Evolutionary conservation across 2,113 vertebrate species (phyloP), one percentile per base, ranked within the genome.

Genomic region (Austrofundulus limnaeus): DNA sequence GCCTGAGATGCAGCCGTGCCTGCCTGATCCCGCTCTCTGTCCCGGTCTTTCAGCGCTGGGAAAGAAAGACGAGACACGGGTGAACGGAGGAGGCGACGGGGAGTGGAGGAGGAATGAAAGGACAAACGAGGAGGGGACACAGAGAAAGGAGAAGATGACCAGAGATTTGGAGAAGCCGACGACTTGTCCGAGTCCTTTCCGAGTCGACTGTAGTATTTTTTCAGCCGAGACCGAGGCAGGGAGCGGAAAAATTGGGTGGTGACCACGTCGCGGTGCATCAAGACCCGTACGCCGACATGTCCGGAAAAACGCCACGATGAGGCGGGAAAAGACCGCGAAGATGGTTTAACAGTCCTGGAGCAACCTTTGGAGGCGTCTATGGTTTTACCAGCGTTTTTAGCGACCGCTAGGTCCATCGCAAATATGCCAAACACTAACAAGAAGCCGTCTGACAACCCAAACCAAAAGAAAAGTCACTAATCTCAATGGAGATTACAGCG

Each of bases 211-310:
- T 88, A 74, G 88, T 74, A 6, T 84, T 58, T 83, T 64, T 68
- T 92, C 48, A 91, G 80, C 38, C 83, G 80, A 1, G 86, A 82
- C 70, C 50, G 90, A 0, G 91, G 90, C 51, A 94, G 81, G 19
- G 87, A 90, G 0, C 90, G 87, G 56, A 94, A 83, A 53, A 95
- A 90, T 67, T 75, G 90, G 80, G 92, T 92, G 46, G 94, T 93
- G 69, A 95, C 76, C 23, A 94, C 89, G 89, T 95, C 92, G 0
- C 91, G 91, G 76, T 94, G 93, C 81, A 95, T 75, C 72, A 95
- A 87, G 48, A 95, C 81, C 48, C 90, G 90, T 65, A 94, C 83
- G 17, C 90, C 90, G 75, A 92, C 89, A 43, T 88, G 85, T 50
- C 86, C 79, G 0, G 93, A 92, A 49, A 92, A 85, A 55, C 92